These are phyloP conservation scores for Enteromius trimaculatus DNA, from an alignment of 2,797 vertebrate species.

Conservation along the genomic window DNA sequence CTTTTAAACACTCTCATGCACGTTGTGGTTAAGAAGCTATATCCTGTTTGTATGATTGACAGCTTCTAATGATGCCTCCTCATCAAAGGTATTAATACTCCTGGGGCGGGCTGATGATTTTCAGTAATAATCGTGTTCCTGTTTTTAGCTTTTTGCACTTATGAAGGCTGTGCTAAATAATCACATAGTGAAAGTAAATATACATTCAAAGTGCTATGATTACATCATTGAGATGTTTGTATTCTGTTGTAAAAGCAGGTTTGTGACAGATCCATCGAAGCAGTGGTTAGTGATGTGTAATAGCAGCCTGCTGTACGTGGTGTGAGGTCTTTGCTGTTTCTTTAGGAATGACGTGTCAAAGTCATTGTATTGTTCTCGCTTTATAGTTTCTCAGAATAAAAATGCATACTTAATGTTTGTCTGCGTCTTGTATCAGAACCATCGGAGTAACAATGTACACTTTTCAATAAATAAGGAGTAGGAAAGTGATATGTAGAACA, in stretches of 20 bases:
- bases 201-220: background rate
- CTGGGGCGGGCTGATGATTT: constrained; percentile 83
- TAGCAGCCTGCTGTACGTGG: background rate
- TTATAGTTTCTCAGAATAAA: constrained; percentile 40
- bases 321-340: constrained; percentile 20
- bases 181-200: background rate
- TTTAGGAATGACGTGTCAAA: background rate
- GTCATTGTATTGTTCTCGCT: constrained; percentile 16
- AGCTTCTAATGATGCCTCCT: constrained; percentile 89
- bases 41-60: constrained; percentile 68
- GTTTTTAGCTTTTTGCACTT: constrained; percentile 34
- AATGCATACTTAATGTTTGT: constrained; percentile 23
- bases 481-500: background rate
- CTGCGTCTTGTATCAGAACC: background rate
- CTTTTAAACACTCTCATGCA: background rate
- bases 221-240: constrained; percentile 17
- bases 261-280: background rate
- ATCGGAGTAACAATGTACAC: background rate
- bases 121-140: constrained; percentile 58
- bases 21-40: constrained; percentile 23
- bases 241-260: background rate
- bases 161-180: constrained; percentile 24
- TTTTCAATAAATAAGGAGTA: background rate
- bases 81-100: constrained; percentile 84
- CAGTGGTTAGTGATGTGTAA: background rate